Conservation (phyloP, 2,888 invertebrate species). For the Sylvicola cinctus region DNA sequence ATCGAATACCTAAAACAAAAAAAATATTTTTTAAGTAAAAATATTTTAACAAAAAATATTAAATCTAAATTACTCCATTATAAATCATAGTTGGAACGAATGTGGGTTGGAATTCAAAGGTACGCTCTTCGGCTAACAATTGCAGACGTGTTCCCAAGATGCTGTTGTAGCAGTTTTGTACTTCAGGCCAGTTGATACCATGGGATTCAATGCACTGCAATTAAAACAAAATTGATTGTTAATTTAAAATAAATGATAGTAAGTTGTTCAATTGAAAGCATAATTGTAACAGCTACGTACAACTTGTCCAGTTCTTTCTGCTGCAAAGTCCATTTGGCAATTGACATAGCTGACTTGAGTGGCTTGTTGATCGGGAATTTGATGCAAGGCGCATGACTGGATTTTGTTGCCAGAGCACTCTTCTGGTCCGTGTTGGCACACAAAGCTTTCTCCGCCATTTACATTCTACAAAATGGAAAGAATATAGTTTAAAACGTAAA, state of each 20-base stretch:
- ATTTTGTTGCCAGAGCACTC: conserved; percentile 41
- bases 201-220: conserved; percentile 25
- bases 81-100: conserved; percentile 32
- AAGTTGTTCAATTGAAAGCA: neutral
- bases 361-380: conserved; percentile 16
- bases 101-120: conserved; percentile 18
- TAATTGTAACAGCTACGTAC: neutral
- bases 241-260: neutral
- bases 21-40: too few species aligned
- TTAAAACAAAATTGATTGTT: neutral
- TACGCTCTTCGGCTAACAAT: conserved; percentile 27
- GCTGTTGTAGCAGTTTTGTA: conserved; percentile 23
- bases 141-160: conserved; percentile 25
- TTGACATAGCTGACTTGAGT: conserved; percentile 27
- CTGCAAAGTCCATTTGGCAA: conserved; percentile 30
- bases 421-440: conserved; percentile 39
- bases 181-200: conserved; percentile 19
- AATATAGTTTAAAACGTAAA: neutral
- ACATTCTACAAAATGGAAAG: conserved; percentile 12
- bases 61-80: conserved; percentile 28
- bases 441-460: conserved; percentile 25
- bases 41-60: too few species aligned
- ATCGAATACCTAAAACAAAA: conserved; percentile 19
- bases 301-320: conserved; percentile 21
- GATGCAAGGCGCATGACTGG: conserved; percentile 35